phyloP scores from a whole-genome alignment of 2,888 invertebrate species.

The Blastobasis adustella region DNA sequence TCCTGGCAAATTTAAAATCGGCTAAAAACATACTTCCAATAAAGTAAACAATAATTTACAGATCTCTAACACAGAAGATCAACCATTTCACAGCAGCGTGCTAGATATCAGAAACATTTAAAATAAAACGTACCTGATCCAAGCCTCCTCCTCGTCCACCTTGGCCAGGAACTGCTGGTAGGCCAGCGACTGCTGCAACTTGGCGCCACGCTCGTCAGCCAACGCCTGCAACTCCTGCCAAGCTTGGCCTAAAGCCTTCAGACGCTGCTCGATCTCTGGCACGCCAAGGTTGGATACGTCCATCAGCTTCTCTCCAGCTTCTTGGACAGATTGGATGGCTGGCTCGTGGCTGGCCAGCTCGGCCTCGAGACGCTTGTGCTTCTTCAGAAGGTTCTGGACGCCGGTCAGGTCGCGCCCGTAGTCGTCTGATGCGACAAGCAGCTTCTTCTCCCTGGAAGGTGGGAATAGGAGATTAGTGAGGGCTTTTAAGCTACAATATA shows the following conservation, averaged over 20 bases:
- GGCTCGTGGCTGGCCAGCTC: slow-evolving; percentile 98
- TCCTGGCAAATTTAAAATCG: no score
- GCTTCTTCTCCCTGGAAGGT: slow-evolving; percentile 89
- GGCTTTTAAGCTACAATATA: no score
- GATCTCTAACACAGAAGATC: no score
- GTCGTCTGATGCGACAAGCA: slow-evolving; percentile 97
- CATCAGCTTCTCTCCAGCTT: slow-evolving; percentile 93
- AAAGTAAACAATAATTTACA: no score
- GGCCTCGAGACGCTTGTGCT: slow-evolving; percentile 98
- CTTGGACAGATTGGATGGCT: slow-evolving; percentile 87
- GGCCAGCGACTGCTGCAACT: slow-evolving; percentile 95
- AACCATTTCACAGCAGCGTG: no score
- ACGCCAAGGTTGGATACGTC: slow-evolving; percentile 94
- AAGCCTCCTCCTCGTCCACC: slow-evolving; percentile 98
- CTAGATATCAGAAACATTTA: no score
- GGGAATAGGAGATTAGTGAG: neutral
- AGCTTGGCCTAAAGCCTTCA: slow-evolving; percentile 87
- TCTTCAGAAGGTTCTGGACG: slow-evolving; percentile 98
- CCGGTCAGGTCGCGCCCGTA: slow-evolving; percentile 98
- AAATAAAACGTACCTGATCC: slow-evolving; percentile 83
- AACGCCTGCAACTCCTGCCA: slow-evolving; percentile 95
- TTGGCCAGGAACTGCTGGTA: slow-evolving; percentile 98
- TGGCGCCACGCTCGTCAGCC: slow-evolving; percentile 91
- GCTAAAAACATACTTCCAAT: no score
- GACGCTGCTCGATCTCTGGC: slow-evolving; percentile 91